phyloP scores from a whole-genome alignment of 2,888 invertebrate species.

The Nymphalis c-album region DNA sequence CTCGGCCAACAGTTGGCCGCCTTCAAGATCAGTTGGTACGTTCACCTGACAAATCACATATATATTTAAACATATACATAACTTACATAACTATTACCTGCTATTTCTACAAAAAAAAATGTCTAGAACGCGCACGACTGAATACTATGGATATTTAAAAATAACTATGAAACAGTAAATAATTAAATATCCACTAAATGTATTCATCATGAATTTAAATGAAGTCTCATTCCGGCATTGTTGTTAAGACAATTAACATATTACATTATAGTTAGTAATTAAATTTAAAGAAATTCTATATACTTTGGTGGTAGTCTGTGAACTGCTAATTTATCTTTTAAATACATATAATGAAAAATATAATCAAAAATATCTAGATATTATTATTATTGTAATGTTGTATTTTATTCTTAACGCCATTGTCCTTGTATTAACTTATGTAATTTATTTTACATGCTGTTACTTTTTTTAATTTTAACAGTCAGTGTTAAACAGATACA shows the following conservation, averaged over 20 bases:
- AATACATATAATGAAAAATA: no score
- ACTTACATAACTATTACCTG: no score
- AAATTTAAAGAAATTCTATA: not conserved
- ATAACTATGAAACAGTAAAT: not conserved
- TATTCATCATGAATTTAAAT: not conserved
- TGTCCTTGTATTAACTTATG: not conserved
- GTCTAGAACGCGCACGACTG: not conserved
- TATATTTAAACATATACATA: not conserved
- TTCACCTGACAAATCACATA: constrained; percentile 83
- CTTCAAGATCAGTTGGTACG: constrained; percentile 98
- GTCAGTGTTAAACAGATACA: no score
- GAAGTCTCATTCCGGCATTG: constrained; percentile 5
- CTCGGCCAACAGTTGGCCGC: constrained; percentile 97
- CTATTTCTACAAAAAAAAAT: not conserved
- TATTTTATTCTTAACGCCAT: not conserved
- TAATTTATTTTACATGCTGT: no score
- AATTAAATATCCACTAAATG: not conserved
- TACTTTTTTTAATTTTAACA: no score
- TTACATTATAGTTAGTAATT: not conserved
- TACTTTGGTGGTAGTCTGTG: not conserved
- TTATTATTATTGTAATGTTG: no score
- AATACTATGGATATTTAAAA: not conserved
- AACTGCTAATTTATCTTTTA: not conserved
- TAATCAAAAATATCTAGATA: no score
- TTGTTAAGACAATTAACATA: not conserved